Percentiles rank a stretch among this genome's conserved stretches.
Evolutionary conservation across 2,888 invertebrate species (phyloP).

Genomic region (Diplazon laetatorius): DNA sequence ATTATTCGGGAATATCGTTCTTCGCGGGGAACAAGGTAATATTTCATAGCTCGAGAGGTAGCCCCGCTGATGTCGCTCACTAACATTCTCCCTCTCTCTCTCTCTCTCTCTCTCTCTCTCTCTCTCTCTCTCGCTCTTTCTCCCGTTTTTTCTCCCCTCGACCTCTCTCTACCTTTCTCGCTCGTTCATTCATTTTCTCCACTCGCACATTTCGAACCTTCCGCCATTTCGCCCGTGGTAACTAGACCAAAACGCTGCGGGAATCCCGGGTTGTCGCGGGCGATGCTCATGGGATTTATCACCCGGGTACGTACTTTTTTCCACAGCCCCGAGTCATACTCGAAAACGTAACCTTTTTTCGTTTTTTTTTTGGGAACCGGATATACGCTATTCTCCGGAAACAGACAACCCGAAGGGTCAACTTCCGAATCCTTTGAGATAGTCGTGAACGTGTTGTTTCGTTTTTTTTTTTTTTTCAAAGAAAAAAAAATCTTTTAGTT

Average conservation of each 20-base stretch:
- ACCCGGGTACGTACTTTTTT: conserved; percentile 72
- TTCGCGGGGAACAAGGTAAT: conserved; percentile 74
- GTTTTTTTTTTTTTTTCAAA: too few species aligned
- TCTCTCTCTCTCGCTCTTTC: conserved; percentile 23
- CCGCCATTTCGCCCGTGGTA: conserved; percentile 63
- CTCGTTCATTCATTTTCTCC: conserved; percentile 51
- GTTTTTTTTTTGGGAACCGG: conserved; percentile 25
- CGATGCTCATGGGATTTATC: conserved; percentile 77
- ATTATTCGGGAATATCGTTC: conserved; percentile 76
- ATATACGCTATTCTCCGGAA: neutral
- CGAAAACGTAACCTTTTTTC: conserved; percentile 32
- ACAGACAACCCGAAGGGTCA: neutral
- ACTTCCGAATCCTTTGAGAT: neutral
- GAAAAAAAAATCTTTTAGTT: too few species aligned
- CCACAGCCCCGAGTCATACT: conserved; percentile 42
- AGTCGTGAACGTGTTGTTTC: neutral
- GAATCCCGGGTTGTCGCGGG: conserved; percentile 56
- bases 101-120: conserved; percentile 20
- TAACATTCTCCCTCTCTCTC: conserved; percentile 38
- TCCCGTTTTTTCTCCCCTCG: too few species aligned
- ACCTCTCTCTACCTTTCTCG: too few species aligned
- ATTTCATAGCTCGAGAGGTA: conserved; percentile 72
- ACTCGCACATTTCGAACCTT: conserved; percentile 43
- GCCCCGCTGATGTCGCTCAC: conserved; percentile 44
- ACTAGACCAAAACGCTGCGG: conserved; percentile 69